phyloP scores from a whole-genome alignment of 2,888 invertebrate species.

The Eulithis prunata region DNA sequence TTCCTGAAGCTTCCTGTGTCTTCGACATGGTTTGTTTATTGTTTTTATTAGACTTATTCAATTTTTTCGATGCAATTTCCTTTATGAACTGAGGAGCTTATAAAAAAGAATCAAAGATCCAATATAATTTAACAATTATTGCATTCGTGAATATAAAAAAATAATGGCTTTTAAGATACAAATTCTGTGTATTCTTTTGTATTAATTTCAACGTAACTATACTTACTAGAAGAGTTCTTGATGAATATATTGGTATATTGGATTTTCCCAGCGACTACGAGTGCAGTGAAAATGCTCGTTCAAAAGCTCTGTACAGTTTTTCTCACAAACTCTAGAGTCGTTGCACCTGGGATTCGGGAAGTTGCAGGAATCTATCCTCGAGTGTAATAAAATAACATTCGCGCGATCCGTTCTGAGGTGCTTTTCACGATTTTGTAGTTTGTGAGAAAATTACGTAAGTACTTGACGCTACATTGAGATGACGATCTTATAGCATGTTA shows the following conservation, averaged over 20 bases:
- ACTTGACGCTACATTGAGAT: background rate
- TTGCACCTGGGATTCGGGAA: background rate
- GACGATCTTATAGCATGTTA: background rate
- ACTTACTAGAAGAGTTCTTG: no score
- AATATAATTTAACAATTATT: background rate
- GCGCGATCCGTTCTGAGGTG: background rate
- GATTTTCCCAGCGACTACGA: no score
- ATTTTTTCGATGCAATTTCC: constrained; percentile 15
- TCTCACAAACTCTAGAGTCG: no score
- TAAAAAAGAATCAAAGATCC: background rate
- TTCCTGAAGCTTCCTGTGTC: constrained; percentile 29
- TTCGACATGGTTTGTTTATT: constrained; percentile 8
- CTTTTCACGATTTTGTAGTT: background rate
- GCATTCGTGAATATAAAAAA: no score
- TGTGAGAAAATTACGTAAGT: background rate
- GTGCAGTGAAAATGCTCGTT: no score
- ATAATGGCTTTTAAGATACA: no score
- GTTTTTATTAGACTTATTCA: constrained; percentile 18
- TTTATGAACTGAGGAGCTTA: constrained; percentile 1
- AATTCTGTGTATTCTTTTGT: no score
- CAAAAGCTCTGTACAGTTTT: no score
- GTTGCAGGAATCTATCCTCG: background rate
- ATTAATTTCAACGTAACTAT: no score
- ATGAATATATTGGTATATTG: no score
- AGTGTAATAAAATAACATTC: background rate